Evolutionary conservation across 2,113 vertebrate genomes (phyloP).

Genomic region (Dryoscopus gambensis): DNA sequence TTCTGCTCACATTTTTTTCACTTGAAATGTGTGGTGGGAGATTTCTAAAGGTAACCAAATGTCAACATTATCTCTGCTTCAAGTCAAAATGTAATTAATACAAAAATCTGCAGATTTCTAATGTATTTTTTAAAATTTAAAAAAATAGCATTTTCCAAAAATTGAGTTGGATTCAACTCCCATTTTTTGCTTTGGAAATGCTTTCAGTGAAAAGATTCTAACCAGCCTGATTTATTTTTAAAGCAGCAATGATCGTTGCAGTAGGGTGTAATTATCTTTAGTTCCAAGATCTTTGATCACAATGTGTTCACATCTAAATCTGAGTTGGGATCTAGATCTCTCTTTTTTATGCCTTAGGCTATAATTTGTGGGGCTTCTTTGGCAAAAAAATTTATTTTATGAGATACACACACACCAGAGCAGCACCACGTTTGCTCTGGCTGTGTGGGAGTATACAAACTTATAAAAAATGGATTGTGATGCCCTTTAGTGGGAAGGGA

Average conservation of each 20-base stretch:
- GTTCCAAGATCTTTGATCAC: constrained; percentile 55
- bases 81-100: background rate
- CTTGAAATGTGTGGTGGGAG: background rate
- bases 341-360: background rate
- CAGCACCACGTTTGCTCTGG: background rate
- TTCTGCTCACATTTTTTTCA: background rate
- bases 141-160: background rate
- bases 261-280: constrained; percentile 35
- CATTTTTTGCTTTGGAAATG: background rate
- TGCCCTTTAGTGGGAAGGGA: background rate
- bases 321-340: constrained; percentile 14
- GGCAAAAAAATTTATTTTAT: background rate
- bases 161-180: background rate
- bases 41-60: background rate
- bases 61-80: background rate
- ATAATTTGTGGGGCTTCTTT: constrained; percentile 23
- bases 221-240: constrained; percentile 40
- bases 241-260: background rate
- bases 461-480: background rate
- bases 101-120: background rate
- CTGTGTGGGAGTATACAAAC: background rate
- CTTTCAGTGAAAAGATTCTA: background rate
- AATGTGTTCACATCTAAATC: constrained; percentile 16
- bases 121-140: background rate
- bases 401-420: background rate